A percentile compares a stretch with the other conserved stretches of the same genome.
Conservation (phyloP, 2,113 vertebrate species). For the Phalacrocorax brasilianus region DNA sequence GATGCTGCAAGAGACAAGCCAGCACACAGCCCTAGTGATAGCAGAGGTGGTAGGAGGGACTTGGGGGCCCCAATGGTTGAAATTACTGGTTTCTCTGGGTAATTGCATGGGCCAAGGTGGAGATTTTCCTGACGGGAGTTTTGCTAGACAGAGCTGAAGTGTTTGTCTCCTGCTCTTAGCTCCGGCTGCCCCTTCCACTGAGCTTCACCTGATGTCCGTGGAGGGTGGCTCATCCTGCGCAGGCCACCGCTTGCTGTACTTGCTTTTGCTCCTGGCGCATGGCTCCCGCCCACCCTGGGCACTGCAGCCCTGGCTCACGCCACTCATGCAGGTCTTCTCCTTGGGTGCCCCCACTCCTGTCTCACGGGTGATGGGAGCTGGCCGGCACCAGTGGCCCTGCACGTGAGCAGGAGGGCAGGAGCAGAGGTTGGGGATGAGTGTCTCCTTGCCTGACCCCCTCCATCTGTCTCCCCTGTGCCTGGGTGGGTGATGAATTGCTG, state of each 20-base stretch:
- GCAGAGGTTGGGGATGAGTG: neutral
- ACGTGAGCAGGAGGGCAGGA: neutral
- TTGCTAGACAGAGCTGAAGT: neutral
- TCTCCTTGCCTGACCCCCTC: neutral
- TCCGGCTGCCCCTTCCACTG: neutral
- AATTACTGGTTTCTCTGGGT: neutral
- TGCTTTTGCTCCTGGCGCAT: accelerated
- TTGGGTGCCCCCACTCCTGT: accelerated
- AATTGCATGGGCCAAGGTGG: neutral
- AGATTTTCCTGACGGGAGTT: neutral
- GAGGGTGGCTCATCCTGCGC: neutral
- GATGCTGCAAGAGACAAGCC: neutral
- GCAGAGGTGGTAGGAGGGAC: neutral
- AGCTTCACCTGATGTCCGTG: neutral
- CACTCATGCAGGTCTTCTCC: neutral
- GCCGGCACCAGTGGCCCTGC: accelerated
- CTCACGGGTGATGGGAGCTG: neutral
- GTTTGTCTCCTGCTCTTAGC: neutral
- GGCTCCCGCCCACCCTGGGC: neutral
- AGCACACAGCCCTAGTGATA: neutral
- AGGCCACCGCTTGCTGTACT: neutral
- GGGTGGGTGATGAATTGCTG: neutral
- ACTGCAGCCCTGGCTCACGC: neutral
- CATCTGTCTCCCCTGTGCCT: neutral
- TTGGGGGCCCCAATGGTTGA: accelerated